Evolutionary conservation across 2,113 vertebrate species (phyloP).

Genomic region (Dipodomys stephensi): DNA sequence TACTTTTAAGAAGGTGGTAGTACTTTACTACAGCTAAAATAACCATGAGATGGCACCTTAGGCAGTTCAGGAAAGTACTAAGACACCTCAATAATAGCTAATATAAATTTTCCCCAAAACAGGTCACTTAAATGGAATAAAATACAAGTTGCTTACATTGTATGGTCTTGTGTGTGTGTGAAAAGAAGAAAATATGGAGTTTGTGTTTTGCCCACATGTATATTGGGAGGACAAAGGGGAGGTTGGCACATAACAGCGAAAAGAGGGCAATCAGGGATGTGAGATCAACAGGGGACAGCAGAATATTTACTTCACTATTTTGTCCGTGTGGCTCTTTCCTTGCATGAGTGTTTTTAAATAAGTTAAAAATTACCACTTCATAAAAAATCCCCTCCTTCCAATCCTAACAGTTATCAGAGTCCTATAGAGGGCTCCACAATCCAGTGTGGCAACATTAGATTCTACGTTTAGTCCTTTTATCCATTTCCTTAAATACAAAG

Average conservation of each 20-base stretch:
- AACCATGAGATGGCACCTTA: background rate
- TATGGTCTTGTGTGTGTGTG: too few species aligned
- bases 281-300: background rate
- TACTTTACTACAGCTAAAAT: too few species aligned
- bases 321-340: background rate
- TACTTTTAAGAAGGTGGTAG: constrained; percentile 32
- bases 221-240: background rate
- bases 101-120: background rate
- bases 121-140: background rate
- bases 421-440: background rate
- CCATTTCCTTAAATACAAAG: too few species aligned
- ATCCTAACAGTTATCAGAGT: background rate
- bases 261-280: background rate
- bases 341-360: background rate
- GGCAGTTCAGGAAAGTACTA: background rate
- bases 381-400: background rate
- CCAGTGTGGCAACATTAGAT: background rate
- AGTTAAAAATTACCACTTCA: background rate
- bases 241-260: too few species aligned
- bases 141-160: background rate
- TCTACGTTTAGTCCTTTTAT: background rate
- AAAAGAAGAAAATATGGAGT: background rate
- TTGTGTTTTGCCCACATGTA: background rate
- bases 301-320: background rate
- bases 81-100: background rate